Evolutionary conservation across 2,797 vertebrate genomes (phyloP).

Genomic region (Tapera naevia): DNA sequence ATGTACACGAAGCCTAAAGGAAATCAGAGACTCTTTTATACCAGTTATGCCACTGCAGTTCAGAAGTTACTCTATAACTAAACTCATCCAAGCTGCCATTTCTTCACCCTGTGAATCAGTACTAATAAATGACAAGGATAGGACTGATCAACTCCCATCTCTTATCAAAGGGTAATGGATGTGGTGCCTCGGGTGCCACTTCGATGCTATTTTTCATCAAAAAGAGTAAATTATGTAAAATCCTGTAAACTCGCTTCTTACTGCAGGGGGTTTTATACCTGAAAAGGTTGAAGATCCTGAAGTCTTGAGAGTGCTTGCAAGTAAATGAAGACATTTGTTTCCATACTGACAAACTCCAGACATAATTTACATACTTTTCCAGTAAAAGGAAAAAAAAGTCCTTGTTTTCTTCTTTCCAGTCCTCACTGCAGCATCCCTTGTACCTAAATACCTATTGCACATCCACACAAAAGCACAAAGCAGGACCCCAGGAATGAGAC

Average conservation of each 20-base stretch:
- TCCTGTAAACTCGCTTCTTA: not conserved
- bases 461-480: not conserved
- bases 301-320: not conserved
- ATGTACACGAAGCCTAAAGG: not conserved
- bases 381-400: not conserved
- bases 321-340: not conserved
- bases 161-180: not conserved
- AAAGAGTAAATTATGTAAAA: constrained; percentile 3
- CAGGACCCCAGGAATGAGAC: not conserved
- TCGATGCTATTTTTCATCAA: not conserved
- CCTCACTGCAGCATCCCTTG: not conserved
- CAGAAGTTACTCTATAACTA: not conserved
- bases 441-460: not conserved
- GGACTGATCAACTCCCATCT: not conserved
- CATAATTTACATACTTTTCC: not conserved
- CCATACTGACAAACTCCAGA: not conserved
- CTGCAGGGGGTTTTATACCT: not conserved
- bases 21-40: not conserved
- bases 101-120: not conserved
- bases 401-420: not conserved
- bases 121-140: not conserved
- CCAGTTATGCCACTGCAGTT: not conserved
- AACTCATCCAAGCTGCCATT: not conserved
- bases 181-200: not conserved
- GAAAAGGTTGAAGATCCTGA: not conserved